phyloP scores from a whole-genome alignment of 2,888 invertebrate genomes.

The Gryllus longicercus region DNA sequence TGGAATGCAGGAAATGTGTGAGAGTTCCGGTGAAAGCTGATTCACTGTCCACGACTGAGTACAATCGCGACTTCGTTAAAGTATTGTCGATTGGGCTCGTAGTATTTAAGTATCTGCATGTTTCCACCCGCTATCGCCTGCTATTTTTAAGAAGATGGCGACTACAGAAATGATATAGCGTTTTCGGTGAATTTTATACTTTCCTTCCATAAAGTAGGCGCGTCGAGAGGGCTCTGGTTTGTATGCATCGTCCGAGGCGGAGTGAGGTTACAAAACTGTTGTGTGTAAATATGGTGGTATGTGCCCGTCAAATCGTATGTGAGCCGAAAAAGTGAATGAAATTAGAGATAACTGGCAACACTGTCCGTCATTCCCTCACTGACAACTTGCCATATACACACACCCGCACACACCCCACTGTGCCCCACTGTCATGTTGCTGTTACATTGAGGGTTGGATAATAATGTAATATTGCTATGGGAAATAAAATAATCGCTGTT shows the following conservation, averaged over 20 bases:
- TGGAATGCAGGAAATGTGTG: conserved; percentile 8
- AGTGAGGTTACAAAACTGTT: no score
- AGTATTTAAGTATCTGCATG: neutral
- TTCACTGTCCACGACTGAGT: neutral
- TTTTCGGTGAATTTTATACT: neutral
- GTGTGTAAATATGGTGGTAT: no score
- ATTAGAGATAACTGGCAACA: conserved; percentile 4
- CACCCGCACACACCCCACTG: no score
- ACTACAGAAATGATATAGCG: neutral
- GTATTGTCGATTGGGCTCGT: neutral
- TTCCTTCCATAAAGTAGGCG: neutral
- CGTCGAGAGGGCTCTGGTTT: no score
- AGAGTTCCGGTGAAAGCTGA: neutral
- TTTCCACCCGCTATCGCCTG: neutral
- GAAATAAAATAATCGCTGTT: no score
- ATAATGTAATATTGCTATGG: no score
- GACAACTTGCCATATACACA: no score
- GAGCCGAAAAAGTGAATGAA: neutral
- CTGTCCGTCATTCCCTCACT: neutral
- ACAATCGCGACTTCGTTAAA: neutral
- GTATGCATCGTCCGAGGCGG: no score
- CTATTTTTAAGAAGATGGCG: neutral
- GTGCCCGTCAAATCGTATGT: no score
- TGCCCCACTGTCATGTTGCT: no score
- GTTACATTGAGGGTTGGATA: no score